phyloP scores from a whole-genome alignment of 2,888 invertebrate genomes.

The Vandiemenella viatica region DNA sequence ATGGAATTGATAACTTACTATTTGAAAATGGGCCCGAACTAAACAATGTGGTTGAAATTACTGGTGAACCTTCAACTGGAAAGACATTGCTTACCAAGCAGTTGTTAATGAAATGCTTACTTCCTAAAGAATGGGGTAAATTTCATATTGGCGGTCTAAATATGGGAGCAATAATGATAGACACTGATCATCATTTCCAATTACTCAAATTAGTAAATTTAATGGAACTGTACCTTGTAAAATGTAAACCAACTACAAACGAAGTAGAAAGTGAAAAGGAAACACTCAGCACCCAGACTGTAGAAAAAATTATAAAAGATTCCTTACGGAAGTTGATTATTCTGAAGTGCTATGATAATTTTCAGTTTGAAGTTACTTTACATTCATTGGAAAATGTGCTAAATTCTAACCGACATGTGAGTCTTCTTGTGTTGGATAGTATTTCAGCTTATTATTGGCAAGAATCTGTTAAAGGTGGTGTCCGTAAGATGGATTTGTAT shows the following conservation, averaged over 20 bases:
- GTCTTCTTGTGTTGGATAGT: conserved; percentile 34
- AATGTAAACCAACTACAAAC: no score
- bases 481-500: conserved; percentile 35
- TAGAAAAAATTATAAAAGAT: conserved; percentile 21
- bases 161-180: conserved; percentile 31
- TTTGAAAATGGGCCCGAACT: conserved; percentile 29
- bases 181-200: conserved; percentile 36
- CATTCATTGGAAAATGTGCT: conserved; percentile 28
- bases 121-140: conserved; percentile 25
- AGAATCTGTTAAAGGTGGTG: conserved; percentile 26
- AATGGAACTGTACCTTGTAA: conserved; percentile 21
- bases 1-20: conserved; percentile 33
- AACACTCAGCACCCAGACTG: conserved; percentile 7
- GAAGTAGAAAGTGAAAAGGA: neutral
- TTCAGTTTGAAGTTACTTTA: conserved; percentile 26
- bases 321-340: conserved; percentile 27
- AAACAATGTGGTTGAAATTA: conserved; percentile 33
- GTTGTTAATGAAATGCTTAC: conserved; percentile 31
- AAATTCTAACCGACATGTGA: conserved; percentile 27
- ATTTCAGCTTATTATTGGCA: conserved; percentile 38
- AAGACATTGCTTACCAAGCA: conserved; percentile 33
- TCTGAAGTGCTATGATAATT: conserved; percentile 28
- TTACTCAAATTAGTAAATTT: conserved; percentile 26
- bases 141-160: conserved; percentile 29
- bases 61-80: conserved; percentile 30